phyloP scores from a whole-genome alignment of 2,888 invertebrate species.

The Lobophora halterata region DNA sequence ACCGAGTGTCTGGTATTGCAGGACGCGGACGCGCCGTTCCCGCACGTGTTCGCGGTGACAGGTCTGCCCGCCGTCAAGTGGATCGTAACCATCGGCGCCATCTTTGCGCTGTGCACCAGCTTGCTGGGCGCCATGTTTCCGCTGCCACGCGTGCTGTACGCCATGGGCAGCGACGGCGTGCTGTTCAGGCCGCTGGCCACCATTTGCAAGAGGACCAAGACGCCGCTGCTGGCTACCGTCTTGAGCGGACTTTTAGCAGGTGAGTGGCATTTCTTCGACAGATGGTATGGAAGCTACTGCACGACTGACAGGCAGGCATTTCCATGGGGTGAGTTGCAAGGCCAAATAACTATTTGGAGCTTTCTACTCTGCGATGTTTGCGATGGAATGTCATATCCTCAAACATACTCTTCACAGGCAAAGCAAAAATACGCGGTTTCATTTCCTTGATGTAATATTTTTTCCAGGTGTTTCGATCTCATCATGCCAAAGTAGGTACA shows the following conservation, averaged over 20 bases:
- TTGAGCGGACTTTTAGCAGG: constrained; percentile 89
- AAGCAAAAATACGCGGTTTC: too few relatives aligned
- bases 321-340: too few relatives aligned
- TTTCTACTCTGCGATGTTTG: too few relatives aligned
- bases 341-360: too few relatives aligned
- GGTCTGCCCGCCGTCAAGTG: constrained; percentile 90
- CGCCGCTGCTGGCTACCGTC: constrained; percentile 89
- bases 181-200: constrained; percentile 86
- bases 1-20: constrained; percentile 47
- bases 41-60: constrained; percentile 89
- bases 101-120: constrained; percentile 95
- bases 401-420: too few relatives aligned
- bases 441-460: too few relatives aligned
- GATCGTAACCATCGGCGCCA: constrained; percentile 94
- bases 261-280: constrained; percentile 44
- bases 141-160: constrained; percentile 91
- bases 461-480: too few relatives aligned
- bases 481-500: too few relatives aligned
- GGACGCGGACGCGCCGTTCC: constrained; percentile 92
- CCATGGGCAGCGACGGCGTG: constrained; percentile 94
- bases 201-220: constrained; percentile 87
- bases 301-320: too few relatives aligned
- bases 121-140: constrained; percentile 94
- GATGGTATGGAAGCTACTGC: too few relatives aligned
- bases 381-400: too few relatives aligned